These are phyloP conservation scores for Sminthurides bifidus DNA, from an alignment of 1,140 invertebrate species.

Conservation along the genomic window DNA sequence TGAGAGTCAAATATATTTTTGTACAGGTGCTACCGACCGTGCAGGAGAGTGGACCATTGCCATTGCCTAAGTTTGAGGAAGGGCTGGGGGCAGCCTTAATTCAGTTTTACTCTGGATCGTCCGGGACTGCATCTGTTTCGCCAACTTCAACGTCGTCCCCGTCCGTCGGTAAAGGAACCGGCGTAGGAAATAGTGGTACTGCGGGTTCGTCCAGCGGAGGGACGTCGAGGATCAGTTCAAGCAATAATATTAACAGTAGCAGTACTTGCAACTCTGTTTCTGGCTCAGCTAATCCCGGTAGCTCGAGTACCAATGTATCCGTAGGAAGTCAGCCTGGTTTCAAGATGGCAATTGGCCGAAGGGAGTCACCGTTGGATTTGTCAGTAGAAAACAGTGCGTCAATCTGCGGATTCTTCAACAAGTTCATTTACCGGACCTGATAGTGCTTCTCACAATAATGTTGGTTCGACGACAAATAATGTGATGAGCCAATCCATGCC, in stretches of 20 bases:
- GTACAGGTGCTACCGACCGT: constrained; percentile 6
- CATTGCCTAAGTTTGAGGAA: constrained; percentile 28
- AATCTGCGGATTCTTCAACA: constrained; percentile 66
- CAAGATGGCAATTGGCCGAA: constrained; percentile 28
- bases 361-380: constrained; percentile 66
- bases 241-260: no score
- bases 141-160: constrained; percentile 20
- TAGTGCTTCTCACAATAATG: neutral
- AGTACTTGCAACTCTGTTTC: no score
- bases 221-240: no score
- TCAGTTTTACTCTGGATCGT: constrained; percentile 24
- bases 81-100: constrained; percentile 30
- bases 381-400: constrained; percentile 74
- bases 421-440: constrained; percentile 7
- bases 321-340: neutral
- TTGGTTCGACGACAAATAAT: neutral
- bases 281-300: no score
- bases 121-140: constrained; percentile 1
- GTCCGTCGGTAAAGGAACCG: neutral
- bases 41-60: constrained; percentile 10
- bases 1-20: neutral
- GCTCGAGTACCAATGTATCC: neutral
- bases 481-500: constrained; percentile 10
- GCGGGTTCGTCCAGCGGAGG: neutral
- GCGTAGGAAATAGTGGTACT: neutral